Evolutionary conservation across 2,888 invertebrate genomes (phyloP), one percentile per base, ranked within the genome.

Genomic region (Cephus runcator): DNA sequence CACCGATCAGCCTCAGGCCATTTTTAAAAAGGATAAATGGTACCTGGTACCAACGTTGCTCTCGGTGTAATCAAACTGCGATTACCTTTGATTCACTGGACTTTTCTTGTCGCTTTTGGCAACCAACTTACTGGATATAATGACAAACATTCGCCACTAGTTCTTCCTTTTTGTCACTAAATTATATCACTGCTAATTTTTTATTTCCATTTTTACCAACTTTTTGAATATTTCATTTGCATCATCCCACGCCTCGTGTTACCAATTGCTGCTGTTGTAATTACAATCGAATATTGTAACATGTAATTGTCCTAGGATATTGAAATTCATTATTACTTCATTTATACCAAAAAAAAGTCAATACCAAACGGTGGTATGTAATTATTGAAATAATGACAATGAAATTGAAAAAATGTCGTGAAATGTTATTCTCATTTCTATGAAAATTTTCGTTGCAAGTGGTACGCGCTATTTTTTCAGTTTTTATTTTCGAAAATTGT

Each of bases 31-130:
- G 71, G 11, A 71, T 4, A 71, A 31, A 33, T 12, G 33, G 31
- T 71, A 71, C 40, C 23, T 56, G 40, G 23, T 56, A 56, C 40
- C 9, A 56, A 6, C 40, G 23, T 56, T 56, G 40, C 40, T 35
- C 36, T 73, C 69, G 73, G 69, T 75, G 78, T 76, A 78, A 76
- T 76, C 73, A 77, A 77, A 69, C 35, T 69, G 35, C 74, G 75
- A 80, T 76, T 76, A 75, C 30, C 75, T 69, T 69, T 79, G 77
- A 76, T 81, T 71, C 31, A 71, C 71, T 71, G 71, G 71, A 31
- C 15, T 23, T 71, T 71, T 71, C 31, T 71, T 71, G 33, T 71
- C 71, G 33, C 71, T 33, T 71, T 31, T 31, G 31, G 71, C 31
- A 33, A 33, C 71, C 34, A 15, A 34, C 77, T 76, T 76, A 23